A percentile compares a stretch with the other conserved stretches of the same genome.
Conservation (phyloP, 1,140 invertebrate species). For the Drosophila pectinifera region DNA sequence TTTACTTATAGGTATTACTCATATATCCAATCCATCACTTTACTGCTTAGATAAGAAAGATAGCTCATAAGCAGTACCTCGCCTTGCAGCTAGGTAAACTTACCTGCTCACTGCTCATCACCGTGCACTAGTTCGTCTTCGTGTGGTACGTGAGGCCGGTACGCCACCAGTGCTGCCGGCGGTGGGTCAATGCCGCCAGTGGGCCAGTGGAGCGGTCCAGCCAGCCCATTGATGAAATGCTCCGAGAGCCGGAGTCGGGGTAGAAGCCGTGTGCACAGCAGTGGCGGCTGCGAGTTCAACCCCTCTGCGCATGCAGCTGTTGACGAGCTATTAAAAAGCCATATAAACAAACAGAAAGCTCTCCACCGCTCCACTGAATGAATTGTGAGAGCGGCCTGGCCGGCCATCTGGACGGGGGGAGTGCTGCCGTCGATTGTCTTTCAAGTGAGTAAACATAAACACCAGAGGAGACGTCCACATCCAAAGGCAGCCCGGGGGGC, state of each 20-base stretch:
- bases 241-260: conserved; percentile 4
- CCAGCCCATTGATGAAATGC: conserved; percentile 61
- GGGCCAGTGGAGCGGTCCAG: conserved; percentile 44
- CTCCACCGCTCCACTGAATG: conserved; percentile 47
- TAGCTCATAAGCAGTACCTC: conserved; percentile 6
- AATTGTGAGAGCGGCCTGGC: conserved; percentile 18
- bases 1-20: no score
- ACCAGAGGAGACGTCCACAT: conserved; percentile 22
- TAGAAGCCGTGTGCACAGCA: conserved; percentile 46
- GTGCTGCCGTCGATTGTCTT: conserved; percentile 59
- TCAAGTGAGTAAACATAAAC: conserved; percentile 63
- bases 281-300: conserved; percentile 52
- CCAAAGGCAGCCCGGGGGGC: conserved; percentile 13
- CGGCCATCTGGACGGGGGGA: conserved; percentile 7
- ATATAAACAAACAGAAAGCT: conserved; percentile 72
- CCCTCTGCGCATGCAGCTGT: conserved; percentile 56
- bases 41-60: conserved; percentile 8
- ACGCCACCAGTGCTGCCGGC: conserved; percentile 4
- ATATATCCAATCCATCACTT: conserved; percentile 4
- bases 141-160: conserved; percentile 33
- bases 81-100: conserved; percentile 6
- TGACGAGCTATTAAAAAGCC: conserved; percentile 76
- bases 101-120: conserved; percentile 2
- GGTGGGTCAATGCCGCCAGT: conserved; percentile 48
- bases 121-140: conserved; percentile 6